phyloP scores from a whole-genome alignment of 2,888 invertebrate species.

The Neoaliturus tenellus region DNA sequence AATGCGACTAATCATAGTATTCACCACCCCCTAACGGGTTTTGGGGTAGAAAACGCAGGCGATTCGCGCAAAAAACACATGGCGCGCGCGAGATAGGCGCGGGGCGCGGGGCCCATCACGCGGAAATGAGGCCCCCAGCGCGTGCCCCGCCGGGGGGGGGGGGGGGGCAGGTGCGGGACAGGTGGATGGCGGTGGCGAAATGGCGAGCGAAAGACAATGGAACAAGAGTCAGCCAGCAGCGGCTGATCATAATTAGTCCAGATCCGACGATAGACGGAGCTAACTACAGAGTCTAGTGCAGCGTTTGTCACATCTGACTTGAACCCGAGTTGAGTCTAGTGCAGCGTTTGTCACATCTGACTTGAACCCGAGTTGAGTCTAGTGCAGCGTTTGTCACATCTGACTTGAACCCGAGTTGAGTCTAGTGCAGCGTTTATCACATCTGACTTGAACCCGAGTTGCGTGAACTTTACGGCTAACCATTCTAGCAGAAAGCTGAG shows the following conservation, averaged over 20 bases:
- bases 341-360: too few species aligned
- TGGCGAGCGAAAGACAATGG: slow-evolving; percentile 2
- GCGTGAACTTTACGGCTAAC: too few species aligned
- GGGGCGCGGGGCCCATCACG: slow-evolving; percentile 26
- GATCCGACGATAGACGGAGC: background rate
- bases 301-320: too few species aligned
- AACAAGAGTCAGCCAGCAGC: background rate
- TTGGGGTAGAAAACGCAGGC: slow-evolving; percentile 55
- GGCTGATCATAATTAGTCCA: background rate
- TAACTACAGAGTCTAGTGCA: too few species aligned
- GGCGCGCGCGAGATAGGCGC: background rate
- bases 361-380: too few species aligned
- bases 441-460: too few species aligned
- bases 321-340: too few species aligned
- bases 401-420: too few species aligned
- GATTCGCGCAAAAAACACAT: slow-evolving; percentile 58
- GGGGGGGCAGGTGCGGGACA: slow-evolving; percentile 37
- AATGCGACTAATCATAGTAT: slow-evolving; percentile 55
- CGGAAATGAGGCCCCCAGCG: slow-evolving; percentile 52
- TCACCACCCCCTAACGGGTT: slow-evolving; percentile 58
- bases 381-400: too few species aligned
- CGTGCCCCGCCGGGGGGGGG: slow-evolving; percentile 42
- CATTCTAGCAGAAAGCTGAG: too few species aligned
- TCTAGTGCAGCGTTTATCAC: too few species aligned
- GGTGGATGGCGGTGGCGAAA: slow-evolving; percentile 45